These are phyloP conservation scores for Sebastes melanostomus DNA, from an alignment of 2,797 vertebrate species.

Conservation along the genomic window DNA sequence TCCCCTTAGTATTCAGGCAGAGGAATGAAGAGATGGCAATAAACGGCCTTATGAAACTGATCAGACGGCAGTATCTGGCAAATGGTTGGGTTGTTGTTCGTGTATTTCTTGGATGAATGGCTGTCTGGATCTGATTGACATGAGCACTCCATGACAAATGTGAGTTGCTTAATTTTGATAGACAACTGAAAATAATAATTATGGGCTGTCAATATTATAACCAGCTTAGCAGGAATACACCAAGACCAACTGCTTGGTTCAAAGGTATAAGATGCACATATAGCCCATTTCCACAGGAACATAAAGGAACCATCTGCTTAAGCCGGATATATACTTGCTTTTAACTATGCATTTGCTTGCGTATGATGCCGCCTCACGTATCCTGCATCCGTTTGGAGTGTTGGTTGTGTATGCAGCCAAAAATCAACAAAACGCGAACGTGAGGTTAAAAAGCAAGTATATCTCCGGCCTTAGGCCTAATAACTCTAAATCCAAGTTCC, in stretches of 20 bases:
- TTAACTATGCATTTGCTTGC: background rate
- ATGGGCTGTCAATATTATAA: slow-evolving; percentile 1
- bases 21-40: slow-evolving; percentile 37
- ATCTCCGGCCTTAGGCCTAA: background rate
- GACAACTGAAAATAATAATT: slow-evolving; percentile 8
- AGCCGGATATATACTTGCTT: background rate
- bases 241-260: slow-evolving; percentile 43
- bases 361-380: background rate
- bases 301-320: background rate
- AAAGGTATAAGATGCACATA: background rate
- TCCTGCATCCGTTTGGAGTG: background rate
- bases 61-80: slow-evolving; percentile 30
- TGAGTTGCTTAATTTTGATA: slow-evolving; percentile 10
- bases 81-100: slow-evolving; percentile 20
- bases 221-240: slow-evolving; percentile 28
- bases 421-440: no score
- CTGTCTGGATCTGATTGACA: slow-evolving; percentile 9
- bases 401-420: no score
- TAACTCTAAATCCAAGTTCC: background rate
- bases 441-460: background rate
- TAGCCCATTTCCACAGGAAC: background rate
- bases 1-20: slow-evolving; percentile 55
- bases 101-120: slow-evolving; percentile 22
- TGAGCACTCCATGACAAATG: background rate
- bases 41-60: slow-evolving; percentile 45